phyloP scores from a whole-genome alignment of 2,888 invertebrate species.

The Smittia aterrima region DNA sequence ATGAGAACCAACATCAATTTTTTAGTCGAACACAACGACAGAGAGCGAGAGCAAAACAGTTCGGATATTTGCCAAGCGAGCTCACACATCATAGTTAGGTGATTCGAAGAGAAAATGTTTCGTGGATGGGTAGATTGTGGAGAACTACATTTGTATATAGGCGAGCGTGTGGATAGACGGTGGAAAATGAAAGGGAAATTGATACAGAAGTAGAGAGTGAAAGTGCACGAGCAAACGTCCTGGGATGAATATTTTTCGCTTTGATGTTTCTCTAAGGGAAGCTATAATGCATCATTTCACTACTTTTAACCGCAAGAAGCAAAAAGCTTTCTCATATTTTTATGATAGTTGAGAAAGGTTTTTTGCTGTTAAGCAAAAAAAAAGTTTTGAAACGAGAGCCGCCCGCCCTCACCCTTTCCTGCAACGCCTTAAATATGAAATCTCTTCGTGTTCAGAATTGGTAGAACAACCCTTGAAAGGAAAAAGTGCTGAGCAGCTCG shows the following conservation, averaged over 20 bases:
- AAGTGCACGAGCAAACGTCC: conserved; percentile 10
- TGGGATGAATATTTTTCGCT: not conserved
- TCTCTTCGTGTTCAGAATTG: conserved; percentile 9
- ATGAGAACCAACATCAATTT: conserved; percentile 12
- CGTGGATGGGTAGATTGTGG: not conserved
- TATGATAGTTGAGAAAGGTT: not conserved
- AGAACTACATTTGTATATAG: not conserved
- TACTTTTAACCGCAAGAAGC: conserved; percentile 14
- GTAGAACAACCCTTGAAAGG: conserved; percentile 26
- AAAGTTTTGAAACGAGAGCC: not conserved
- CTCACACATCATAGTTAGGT: conserved; percentile 12
- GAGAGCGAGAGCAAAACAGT: not conserved
- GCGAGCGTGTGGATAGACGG: not conserved
- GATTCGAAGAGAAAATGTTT: not conserved
- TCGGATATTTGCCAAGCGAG: conserved; percentile 2
- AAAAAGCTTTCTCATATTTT: conserved; percentile 11
- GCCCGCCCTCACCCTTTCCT: not conserved
- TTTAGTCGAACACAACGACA: not conserved
- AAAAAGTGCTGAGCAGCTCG: conserved; percentile 15
- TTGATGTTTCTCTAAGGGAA: not conserved
- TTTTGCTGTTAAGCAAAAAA: not conserved
- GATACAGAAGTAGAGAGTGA: not conserved
- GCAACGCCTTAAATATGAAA: not conserved
- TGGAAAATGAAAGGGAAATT: conserved; percentile 29
- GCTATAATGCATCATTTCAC: conserved; percentile 23